These are phyloP conservation scores for Bolinopsis microptera DNA, from an alignment of 37 sponge, comb jelly and placozoan genomes.

Conservation along the genomic window DNA sequence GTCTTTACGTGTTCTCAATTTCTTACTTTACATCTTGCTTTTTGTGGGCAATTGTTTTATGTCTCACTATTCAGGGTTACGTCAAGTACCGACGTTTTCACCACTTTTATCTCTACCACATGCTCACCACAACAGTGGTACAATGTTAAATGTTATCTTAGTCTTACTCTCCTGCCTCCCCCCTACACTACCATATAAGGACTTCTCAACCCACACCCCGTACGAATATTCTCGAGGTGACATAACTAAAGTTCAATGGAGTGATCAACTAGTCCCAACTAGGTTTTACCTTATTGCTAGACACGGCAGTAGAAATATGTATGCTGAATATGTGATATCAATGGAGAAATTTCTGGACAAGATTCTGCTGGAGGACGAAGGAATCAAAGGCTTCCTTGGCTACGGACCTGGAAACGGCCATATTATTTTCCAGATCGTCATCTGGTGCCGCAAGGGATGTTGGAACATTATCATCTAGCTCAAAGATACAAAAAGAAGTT, in stretches of 20 bases:
- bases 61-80: no score
- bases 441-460: conserved; percentile 7
- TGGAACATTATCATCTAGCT: conserved; percentile 13
- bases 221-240: background rate
- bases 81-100: background rate
- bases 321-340: background rate
- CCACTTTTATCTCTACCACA: no score
- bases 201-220: background rate
- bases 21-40: no score
- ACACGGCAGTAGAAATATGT: conserved; percentile 4
- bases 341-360: background rate
- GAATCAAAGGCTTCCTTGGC: background rate
- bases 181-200: background rate
- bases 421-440: background rate
- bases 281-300: background rate
- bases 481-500: conserved; percentile 15
- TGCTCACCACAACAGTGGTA: no score
- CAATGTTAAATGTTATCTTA: no score
- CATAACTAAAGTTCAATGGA: background rate
- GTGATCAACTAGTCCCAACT: background rate
- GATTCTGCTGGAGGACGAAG: background rate
- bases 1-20: no score
- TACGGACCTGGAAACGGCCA: background rate
- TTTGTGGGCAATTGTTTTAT: no score
- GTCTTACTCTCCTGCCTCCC: background rate